Conservation (phyloP, 1,140 invertebrate genomes). For the Diabrotica virgifera region DNA sequence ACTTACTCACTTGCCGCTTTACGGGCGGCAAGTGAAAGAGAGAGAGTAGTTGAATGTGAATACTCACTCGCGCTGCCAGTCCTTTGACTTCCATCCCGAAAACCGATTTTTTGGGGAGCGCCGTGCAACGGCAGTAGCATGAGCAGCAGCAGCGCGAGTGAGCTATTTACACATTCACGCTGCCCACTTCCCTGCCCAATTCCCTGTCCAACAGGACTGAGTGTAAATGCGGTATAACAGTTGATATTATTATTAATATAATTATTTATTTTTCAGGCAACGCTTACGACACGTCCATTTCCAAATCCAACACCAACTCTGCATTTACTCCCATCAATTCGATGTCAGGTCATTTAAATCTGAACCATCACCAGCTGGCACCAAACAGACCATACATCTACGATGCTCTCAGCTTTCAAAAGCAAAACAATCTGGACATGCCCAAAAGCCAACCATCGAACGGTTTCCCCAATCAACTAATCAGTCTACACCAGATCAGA, state of each 20-base stretch:
- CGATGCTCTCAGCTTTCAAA: conserved; percentile 84
- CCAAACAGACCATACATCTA: conserved; percentile 84
- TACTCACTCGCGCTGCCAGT: no score
- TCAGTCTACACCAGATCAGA: conserved; percentile 93
- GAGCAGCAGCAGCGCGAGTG: no score
- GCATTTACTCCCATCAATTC: conserved; percentile 89
- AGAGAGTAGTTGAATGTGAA: no score
- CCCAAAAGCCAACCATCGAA: conserved; percentile 56
- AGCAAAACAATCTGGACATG: conserved; percentile 52
- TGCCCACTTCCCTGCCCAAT: no score
- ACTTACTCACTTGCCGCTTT: no score
- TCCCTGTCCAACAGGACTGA: no score
- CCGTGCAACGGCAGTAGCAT: no score
- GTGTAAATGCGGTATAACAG: no score
- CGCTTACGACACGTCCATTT: conserved; percentile 49
- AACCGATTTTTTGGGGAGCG: no score
- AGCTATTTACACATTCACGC: no score
- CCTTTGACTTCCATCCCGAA: no score
- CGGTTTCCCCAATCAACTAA: conserved; percentile 89
- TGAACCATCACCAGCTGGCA: conserved; percentile 69
- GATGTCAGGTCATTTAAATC: conserved; percentile 70
- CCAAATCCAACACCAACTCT: conserved; percentile 65
- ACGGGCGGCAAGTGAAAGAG: no score
- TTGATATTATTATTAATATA: not conserved
- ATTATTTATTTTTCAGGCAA: conserved; percentile 30